Conservation (phyloP, 2,113 vertebrate genomes). For the Anarrhichthys ocellatus region DNA sequence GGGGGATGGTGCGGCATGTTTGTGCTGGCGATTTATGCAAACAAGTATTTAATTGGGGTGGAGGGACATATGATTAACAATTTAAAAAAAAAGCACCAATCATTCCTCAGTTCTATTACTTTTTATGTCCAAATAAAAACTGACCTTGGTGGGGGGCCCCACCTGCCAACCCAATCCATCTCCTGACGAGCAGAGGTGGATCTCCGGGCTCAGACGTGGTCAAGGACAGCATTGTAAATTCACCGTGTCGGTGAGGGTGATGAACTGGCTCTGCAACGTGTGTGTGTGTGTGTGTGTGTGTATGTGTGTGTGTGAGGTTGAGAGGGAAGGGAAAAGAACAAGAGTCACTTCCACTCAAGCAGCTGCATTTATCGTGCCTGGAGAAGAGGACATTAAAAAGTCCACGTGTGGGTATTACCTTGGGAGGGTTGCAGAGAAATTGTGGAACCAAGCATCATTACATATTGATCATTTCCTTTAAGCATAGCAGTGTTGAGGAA, state of each 20-base stretch:
- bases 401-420: neutral
- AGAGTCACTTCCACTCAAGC: conserved; percentile 58
- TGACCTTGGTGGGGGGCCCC: conserved; percentile 18
- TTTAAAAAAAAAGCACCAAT: conserved; percentile 44
- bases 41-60: conserved; percentile 76
- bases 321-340: conserved; percentile 28
- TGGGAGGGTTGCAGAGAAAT: neutral
- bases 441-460: conserved; percentile 25
- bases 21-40: conserved; percentile 59
- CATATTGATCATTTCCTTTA: conserved; percentile 53
- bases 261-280: conserved; percentile 66
- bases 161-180: conserved; percentile 61
- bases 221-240: conserved; percentile 73
- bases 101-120: conserved; percentile 44
- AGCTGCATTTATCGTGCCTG: conserved; percentile 45
- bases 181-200: conserved; percentile 60
- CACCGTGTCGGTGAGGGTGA: conserved; percentile 69
- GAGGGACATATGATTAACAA: conserved; percentile 52
- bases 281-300: conserved; percentile 26
- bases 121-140: conserved; percentile 69
- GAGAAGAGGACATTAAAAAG: conserved; percentile 38
- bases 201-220: conserved; percentile 56
- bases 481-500: conserved; percentile 14
- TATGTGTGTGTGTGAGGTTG: conserved; percentile 2
- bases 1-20: neutral